Base-by-base conservation (phyloP, 2,797 vertebrate genomes). In the Enteromius trimaculatus region DNA sequence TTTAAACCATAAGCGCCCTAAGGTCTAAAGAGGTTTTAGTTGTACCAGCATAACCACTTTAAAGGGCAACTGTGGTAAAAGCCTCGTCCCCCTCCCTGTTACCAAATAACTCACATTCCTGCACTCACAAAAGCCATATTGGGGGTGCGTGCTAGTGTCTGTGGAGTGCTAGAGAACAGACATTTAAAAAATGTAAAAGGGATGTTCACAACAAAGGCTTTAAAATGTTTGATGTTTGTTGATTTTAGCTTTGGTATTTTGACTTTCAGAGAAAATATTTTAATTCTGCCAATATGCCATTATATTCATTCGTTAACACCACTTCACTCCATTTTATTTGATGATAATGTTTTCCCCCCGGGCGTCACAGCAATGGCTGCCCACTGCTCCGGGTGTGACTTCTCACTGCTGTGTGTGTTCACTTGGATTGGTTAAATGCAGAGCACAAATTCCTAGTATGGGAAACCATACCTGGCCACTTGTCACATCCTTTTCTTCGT, bases 31-130 rank as follows among this genome's bases (percentile, higher is more conserved):
- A 83, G 84, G 85, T 89, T 88, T 87, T 80, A 11, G 39, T 88
- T 80, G 60, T 89, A 87, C 89, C 84, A 85, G 82, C 83, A 21
- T 82, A 89, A 88, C 91, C 91, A 94, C 93, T 93, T 93, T 87
- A 93, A 93, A 94, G 88, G 37, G 69, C 26, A 42, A 21, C 78
- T 77, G 70, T 51, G 85, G 85, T 55, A 55, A 85, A 76, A 68
- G 84, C 76, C 62, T 85, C 86, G 10, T 77, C 88, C 16, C 85
- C 87, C 86, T 85, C 79, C 87, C 71, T 88, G 82, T 88, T 91
- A 77, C 72, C 85, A 89, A 89, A 90, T 90, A 87, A 80, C 81
- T 85, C 71, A 70, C 90, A 77, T 89, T 92, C 83, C 51, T 75
- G 68, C 76, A 58, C 81, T 65, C 85, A 89, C 77, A 77, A 86